Percentiles rank a stretch among this genome's conserved stretches.
These are phyloP conservation scores for Sabatieria punctata DNA, from an alignment of 2,888 invertebrate genomes.

Conservation along the genomic window DNA sequence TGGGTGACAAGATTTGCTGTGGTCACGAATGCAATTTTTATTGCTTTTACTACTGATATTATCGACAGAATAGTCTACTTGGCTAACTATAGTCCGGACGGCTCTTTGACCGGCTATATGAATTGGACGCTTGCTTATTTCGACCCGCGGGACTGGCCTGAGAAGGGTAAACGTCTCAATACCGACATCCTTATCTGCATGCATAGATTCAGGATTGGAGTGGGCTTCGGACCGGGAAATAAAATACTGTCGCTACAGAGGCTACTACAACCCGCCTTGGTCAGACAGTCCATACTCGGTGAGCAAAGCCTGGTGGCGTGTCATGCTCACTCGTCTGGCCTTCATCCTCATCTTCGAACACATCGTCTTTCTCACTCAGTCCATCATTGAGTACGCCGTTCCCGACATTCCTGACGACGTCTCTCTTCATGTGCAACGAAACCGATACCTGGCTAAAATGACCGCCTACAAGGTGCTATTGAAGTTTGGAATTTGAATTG, in stretches of 20 bases:
- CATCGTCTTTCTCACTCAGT: constrained; percentile 4
- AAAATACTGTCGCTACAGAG: not conserved
- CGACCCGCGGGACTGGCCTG: not conserved
- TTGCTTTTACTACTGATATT: constrained; percentile 87
- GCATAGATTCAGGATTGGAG: too few relatives aligned
- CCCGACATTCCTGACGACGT: constrained; percentile 5
- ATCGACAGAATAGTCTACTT: constrained; percentile 81
- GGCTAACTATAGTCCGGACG: constrained; percentile 51
- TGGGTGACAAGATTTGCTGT: constrained; percentile 76
- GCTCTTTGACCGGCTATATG: not conserved
- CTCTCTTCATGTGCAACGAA: not conserved
- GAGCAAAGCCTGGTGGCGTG: constrained; percentile 5
- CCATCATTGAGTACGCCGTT: not conserved
- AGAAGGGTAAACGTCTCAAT: not conserved
- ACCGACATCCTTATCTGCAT: constrained; percentile 29
- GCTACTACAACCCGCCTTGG: not conserved
- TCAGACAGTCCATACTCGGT: not conserved
- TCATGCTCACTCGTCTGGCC: constrained; percentile 2
- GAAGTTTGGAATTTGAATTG: too few relatives aligned
- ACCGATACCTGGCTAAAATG: not conserved
- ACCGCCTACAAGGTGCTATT: not conserved
- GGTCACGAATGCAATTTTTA: constrained; percentile 82
- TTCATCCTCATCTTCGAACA: constrained; percentile 9
- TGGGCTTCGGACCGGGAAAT: not conserved
- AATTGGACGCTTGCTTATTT: not conserved